Conservation (phyloP, 1,140 invertebrate species). For the Spodoptera frugiperda region DNA sequence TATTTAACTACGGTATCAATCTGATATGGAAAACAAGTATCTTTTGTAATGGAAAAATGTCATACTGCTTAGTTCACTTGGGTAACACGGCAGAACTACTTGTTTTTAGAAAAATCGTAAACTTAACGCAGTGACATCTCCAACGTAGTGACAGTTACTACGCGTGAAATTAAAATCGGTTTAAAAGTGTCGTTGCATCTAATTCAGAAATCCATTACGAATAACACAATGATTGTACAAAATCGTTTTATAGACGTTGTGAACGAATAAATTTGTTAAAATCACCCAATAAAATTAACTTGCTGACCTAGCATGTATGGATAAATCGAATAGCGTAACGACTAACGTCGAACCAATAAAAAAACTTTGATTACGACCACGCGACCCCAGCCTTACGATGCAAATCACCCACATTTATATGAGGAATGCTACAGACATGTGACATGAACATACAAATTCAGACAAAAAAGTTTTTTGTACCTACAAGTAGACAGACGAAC, state of each 20-base stretch:
- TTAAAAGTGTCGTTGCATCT: no score
- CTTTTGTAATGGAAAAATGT: neutral
- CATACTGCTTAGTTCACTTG: neutral
- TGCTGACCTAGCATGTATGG: conserved; percentile 9
- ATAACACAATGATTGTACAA: no score
- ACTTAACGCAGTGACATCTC: neutral
- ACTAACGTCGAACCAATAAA: conserved; percentile 35
- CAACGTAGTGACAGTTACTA: neutral
- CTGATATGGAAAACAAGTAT: neutral
- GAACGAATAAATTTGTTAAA: neutral
- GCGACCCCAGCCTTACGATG: conserved; percentile 53
- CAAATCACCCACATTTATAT: conserved; percentile 69
- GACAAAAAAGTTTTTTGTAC: conserved; percentile 68
- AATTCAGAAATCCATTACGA: no score
- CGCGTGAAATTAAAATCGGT: no score
- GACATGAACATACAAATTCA: conserved; percentile 64
- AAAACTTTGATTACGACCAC: conserved; percentile 45
- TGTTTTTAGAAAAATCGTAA: neutral
- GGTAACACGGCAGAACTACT: neutral
- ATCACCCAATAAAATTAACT: conserved; percentile 1
- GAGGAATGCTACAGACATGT: conserved; percentile 62
- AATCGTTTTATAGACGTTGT: neutral
- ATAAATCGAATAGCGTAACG: conserved; percentile 10
- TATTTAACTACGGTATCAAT: conserved; percentile 22
- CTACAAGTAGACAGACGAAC: conserved; percentile 37